Base-by-base conservation (phyloP, 1,140 invertebrate species). In the Bombyx mori region DNA sequence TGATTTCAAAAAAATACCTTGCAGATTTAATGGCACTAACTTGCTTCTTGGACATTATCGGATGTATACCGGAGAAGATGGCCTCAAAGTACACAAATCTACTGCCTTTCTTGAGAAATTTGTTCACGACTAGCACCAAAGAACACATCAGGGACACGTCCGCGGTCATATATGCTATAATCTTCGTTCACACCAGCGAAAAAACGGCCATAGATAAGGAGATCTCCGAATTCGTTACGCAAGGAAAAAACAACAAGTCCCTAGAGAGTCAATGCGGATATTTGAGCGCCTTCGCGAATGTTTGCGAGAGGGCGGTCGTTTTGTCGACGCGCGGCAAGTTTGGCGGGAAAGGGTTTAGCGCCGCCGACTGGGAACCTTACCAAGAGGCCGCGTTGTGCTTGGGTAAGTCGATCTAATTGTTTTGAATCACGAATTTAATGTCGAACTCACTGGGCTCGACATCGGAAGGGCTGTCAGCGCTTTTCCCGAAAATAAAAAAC, bases 201-300 rank as follows among this genome's bases (percentile, higher is more conserved):
- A 87, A 87, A 60, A 71, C 83, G 10, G 85, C 90, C 44, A 90
- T 92, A 63, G 91, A 91, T 46, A 84, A 77, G 12, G 88, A 89
- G 42, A 79, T 92, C 7, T 78, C 80, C 6, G 89, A 90, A 63
- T 89, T 92, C 49, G 81, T 91, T 2, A 73, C 65, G 50, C 77
- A 89, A 59, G 88, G 86, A 2, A 81, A 83, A 48, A 84, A 60
- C 53, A 88, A 88, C 68, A 92, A 92, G 75, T 88, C 80, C 68
- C 76, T 94, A 45, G 94, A 96, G 79, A 82, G 89, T 3, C 93
- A 95, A 69, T 93, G 95, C 69, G 94, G 95, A 0, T 90, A 91
- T 46, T 71, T 96, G 26, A 77, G 93, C 22, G 91, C 91, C 3
- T 81, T 94, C 44, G 91, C 92, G 8, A 90, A 91, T 72, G 87